These are phyloP conservation scores for Hydroisotoma schaefferi DNA, from an alignment of 2,888 invertebrate genomes.

Conservation along the genomic window DNA sequence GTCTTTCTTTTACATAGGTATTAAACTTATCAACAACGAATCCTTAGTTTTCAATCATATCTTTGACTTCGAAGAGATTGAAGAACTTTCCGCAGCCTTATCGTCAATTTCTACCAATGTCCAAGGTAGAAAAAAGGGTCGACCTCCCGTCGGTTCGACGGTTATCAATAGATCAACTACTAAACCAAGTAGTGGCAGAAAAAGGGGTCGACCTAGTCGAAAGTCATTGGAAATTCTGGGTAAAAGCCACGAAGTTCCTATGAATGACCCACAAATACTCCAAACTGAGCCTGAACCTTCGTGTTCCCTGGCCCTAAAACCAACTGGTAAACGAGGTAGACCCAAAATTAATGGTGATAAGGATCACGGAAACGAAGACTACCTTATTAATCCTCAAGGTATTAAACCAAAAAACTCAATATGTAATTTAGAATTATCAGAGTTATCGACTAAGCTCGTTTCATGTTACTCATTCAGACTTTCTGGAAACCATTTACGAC, in stretches of 20 bases:
- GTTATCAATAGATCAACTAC: too few relatives aligned
- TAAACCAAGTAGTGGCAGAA: neutral
- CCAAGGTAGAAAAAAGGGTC: too few relatives aligned
- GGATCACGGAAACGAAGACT: too few relatives aligned
- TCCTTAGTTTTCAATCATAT: conserved; percentile 11
- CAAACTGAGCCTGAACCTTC: too few relatives aligned
- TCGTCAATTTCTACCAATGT: too few relatives aligned
- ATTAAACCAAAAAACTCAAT: neutral
- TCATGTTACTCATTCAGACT: neutral
- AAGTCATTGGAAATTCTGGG: neutral
- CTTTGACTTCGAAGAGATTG: conserved; percentile 13
- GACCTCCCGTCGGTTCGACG: too few relatives aligned
- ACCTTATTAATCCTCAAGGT: conserved; percentile 1
- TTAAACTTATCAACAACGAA: conserved; percentile 10
- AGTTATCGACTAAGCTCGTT: neutral
- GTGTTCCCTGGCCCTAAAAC: too few relatives aligned
- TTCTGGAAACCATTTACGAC: conserved; percentile 3
- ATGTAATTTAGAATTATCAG: neutral
- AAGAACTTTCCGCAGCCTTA: neutral
- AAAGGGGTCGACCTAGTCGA: conserved; percentile 4
- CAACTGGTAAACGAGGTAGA: neutral
- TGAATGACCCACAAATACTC: too few relatives aligned
- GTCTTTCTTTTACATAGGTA: neutral
- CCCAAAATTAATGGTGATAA: neutral
- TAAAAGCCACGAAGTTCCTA: too few relatives aligned